Evolutionary conservation across 2,888 invertebrate genomes (phyloP), one percentile per base, ranked within the genome.

Genomic region (Drosophila borborema): DNA sequence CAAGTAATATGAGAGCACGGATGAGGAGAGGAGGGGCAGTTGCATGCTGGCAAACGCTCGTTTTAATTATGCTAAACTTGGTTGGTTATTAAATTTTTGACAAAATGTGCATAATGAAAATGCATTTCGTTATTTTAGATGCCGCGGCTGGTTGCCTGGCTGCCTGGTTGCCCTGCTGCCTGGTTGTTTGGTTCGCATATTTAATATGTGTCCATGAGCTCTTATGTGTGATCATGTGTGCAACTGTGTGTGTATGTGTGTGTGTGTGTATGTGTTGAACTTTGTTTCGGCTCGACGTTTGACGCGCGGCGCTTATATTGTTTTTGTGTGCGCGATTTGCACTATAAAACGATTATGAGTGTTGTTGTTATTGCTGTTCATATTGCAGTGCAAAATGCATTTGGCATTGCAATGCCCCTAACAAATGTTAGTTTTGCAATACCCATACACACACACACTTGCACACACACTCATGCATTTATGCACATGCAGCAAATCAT

Each of bases 271-370:
- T 45, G 40, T 61, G 60, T 28, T 66, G 51, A 51, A 65, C 49
- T 60, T 59, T 77, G 75, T 68, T 68, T 49, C 62, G 64, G 41
- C 16, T 36, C 40, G 28, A 14, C n/a, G 45, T 46, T 53, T 38
- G 20, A 20, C 31, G 6, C 14, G 12, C 12, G 9, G 8, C 18
- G 34, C 23, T 77, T 51, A 74, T 77, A 70, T 70, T 70, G 65
- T 64, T 80, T 65, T 69, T 66, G 54, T 76, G 45, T 36, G 34
- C n/a, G 10, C 48, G 36, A 49, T 74, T 69, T 58, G 56, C 41
- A 46, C 45, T 62, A 66, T 80, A 77, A 80, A 77, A 59, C 78
- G 78, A 80, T 80, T 79, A 77, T 64, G 18, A 64, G 48, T 73
- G 46, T 72, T 61, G 70, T 58, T 64, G 49, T 59, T 58, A 43